Conservation (phyloP, 2,113 vertebrate species). For the Pachyramphus minor region DNA sequence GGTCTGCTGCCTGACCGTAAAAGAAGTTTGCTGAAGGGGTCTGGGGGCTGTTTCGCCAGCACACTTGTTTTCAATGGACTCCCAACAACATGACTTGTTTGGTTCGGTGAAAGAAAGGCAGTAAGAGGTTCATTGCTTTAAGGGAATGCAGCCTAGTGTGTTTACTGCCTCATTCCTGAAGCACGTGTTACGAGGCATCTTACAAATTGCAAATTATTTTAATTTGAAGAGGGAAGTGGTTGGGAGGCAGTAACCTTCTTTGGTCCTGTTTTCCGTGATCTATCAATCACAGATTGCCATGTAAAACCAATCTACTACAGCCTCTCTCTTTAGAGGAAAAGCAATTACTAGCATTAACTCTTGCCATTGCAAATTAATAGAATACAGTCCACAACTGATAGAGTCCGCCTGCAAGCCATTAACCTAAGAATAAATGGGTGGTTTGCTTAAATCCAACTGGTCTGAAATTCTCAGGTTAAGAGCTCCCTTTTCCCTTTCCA, state of each 20-base stretch:
- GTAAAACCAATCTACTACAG: conserved; percentile 46
- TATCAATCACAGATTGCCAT: conserved; percentile 55
- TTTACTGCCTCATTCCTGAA: background rate
- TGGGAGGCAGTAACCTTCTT: conserved; percentile 50
- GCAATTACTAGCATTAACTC: conserved; percentile 58
- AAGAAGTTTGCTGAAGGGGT: conserved; percentile 62
- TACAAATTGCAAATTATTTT: conserved; percentile 56
- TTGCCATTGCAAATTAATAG: conserved; percentile 45
- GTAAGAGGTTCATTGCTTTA: conserved; percentile 35
- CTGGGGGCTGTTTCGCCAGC: conserved; percentile 49
- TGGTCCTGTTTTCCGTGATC: conserved; percentile 57
- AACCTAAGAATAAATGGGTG: background rate
- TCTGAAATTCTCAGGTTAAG: background rate
- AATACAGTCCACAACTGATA: background rate
- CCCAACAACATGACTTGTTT: conserved; percentile 35
- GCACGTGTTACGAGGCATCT: conserved; percentile 23
- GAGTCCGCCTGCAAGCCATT: background rate
- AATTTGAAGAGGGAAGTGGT: conserved; percentile 26
- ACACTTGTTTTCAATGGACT: conserved; percentile 39
- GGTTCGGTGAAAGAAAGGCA: conserved; percentile 37
- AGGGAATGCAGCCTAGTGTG: conserved; percentile 30
- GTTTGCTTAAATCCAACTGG: background rate
- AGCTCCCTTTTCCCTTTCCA: background rate
- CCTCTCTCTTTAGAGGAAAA: conserved; percentile 31
- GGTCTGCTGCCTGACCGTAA: conserved; percentile 19